Percentiles rank a stretch among this genome's conserved stretches.
These are phyloP conservation scores for Teleopsis dalmanni DNA, from an alignment of 1,140 invertebrate genomes.

Conservation along the genomic window DNA sequence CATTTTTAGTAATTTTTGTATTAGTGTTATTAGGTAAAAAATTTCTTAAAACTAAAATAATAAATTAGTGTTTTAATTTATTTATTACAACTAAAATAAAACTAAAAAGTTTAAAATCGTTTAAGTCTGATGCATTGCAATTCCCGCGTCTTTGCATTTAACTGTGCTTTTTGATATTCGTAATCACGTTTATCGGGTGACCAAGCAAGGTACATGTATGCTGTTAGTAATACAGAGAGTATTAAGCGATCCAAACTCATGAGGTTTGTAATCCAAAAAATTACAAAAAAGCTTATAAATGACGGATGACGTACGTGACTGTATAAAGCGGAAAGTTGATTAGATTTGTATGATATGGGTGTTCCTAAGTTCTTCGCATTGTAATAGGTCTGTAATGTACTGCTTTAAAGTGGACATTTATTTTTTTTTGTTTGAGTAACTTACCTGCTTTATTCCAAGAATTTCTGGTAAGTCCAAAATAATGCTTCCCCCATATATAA, in stretches of 20 bases:
- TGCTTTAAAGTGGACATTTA: background rate
- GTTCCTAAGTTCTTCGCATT: slow-evolving; percentile 23
- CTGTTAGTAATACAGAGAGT: slow-evolving; percentile 44
- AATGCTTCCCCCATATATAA: slow-evolving; percentile 55
- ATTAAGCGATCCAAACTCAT: slow-evolving; percentile 47
- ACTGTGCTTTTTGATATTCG: slow-evolving; percentile 43
- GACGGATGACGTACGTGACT: slow-evolving; percentile 40
- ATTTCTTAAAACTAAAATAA: background rate
- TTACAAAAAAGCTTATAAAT: slow-evolving; percentile 33
- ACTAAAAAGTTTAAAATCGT: background rate
- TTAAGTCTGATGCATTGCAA: background rate
- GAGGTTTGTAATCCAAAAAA: slow-evolving; percentile 34
- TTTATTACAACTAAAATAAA: background rate
- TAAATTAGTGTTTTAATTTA: background rate
- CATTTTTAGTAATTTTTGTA: background rate
- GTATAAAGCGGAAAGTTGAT: slow-evolving; percentile 29
- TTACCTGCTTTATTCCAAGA: slow-evolving; percentile 52
- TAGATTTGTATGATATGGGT: slow-evolving; percentile 31
- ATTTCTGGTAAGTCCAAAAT: slow-evolving; percentile 57
- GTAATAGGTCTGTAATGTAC: slow-evolving; percentile 24
- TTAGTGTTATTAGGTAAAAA: background rate
- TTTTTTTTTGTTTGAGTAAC: background rate
- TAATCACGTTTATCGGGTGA: slow-evolving; percentile 48
- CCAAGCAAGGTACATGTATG: slow-evolving; percentile 51
- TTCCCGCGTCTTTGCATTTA: slow-evolving; percentile 5